These are phyloP conservation scores for Gallirallus australis DNA, from an alignment of 2,797 vertebrate genomes.

Conservation along the genomic window DNA sequence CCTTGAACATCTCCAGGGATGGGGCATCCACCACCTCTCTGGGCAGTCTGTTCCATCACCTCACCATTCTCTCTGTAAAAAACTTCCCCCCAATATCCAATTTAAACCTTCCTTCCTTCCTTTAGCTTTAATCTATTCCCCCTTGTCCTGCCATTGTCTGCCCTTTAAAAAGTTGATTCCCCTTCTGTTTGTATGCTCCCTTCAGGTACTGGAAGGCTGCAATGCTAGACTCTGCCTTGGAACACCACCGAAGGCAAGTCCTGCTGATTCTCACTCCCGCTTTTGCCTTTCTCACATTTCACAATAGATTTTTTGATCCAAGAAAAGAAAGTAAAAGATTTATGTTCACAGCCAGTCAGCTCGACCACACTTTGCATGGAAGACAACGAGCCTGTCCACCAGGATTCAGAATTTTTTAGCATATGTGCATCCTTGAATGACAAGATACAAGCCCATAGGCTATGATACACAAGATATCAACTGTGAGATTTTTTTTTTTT, in stretches of 20 bases:
- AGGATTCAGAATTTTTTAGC: background rate
- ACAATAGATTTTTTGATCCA: background rate
- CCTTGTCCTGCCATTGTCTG: no score
- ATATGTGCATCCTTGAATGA: background rate
- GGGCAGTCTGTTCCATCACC: no score
- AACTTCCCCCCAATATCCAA: no score
- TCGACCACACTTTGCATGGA: background rate
- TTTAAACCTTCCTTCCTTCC: no score
- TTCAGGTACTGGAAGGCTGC: no score
- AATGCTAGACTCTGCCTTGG: background rate
- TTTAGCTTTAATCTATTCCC: no score
- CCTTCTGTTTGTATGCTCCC: no score
- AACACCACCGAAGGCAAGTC: background rate
- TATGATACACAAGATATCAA: background rate
- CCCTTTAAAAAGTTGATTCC: no score
- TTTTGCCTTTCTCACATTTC: background rate
- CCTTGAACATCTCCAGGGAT: no score
- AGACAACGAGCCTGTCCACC: rapidly evolving
- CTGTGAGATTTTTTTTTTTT: background rate
- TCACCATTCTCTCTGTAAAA: no score
- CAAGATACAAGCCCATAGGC: background rate
- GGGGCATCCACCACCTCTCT: no score
- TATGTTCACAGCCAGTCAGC: background rate
- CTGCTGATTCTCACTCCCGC: background rate
- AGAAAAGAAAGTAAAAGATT: background rate